Evolutionary conservation across 2,797 vertebrate species (phyloP), one percentile per base, ranked within the genome.

Genomic region (Enteromius radiatus): DNA sequence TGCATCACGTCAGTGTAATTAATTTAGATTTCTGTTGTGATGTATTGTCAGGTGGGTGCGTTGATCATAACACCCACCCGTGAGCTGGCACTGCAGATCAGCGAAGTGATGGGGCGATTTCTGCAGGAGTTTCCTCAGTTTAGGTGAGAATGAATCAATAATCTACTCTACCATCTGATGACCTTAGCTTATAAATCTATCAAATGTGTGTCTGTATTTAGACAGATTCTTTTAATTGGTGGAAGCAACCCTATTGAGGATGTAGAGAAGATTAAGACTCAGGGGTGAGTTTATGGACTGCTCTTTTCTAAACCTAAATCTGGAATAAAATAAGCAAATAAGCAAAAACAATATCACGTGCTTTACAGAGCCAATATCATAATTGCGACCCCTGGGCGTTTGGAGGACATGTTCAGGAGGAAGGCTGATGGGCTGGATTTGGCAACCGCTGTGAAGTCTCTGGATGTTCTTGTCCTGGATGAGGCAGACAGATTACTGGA

Each of bases 361-460:
- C 15, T 59, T 52, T 1, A 33, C 90, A 99, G 98, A 0, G 98
- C 96, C 0, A 96, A 99, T 90, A 98, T 99, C 21, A 80, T 99
- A 4, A 95, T 99, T 5, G 98, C 97, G 0, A 99, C 98, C 0
- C 98, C 98, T 0, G 98, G 98, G 0, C 96, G 98, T 2, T 85
- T 99, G 93, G 96, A 97, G 88, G 98, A 99, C 91, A 97, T 99
- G 95, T 99, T 99, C 91, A 91, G 96, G 82, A 96, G 98, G 78
- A 97, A 95, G 91, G 91, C 94, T 0, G 97, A 99, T 0, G 98
- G 98, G 1, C 86, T 99, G 90, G 96, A 98, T 87, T 87, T 99
- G 79, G 94, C 94, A 26, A 89, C 90, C 84, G 95, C 87, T 0
- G 95, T 99, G 76, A 96, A 93, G 88, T 92, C 95, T 74, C 94